phyloP scores from a whole-genome alignment of 2,888 invertebrate genomes.

The Tenthredo scrophulariae region DNA sequence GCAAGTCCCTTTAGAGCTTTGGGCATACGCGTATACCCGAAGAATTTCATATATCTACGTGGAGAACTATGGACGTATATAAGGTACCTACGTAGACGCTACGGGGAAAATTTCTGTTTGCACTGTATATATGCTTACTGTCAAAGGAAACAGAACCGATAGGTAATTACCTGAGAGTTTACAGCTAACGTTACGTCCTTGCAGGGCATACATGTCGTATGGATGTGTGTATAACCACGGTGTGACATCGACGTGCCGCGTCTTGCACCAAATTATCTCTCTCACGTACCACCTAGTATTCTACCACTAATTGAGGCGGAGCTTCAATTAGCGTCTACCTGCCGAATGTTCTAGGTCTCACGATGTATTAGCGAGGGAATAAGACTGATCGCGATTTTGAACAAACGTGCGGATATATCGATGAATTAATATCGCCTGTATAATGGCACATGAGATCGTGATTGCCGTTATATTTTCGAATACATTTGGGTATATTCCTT shows the following conservation, averaged over 20 bases:
- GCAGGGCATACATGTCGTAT: not conserved
- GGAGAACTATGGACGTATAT: not conserved
- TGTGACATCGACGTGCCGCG: slow-evolving; percentile 1
- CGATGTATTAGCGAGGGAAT: not conserved
- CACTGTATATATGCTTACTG: not conserved
- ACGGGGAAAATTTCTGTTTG: not conserved
- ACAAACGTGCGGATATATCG: not conserved
- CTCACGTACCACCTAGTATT: slow-evolving; percentile 15
- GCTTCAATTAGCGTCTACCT: slow-evolving; percentile 37
- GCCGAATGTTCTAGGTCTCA: not conserved
- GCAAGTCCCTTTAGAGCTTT: slow-evolving; percentile 9
- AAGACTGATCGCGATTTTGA: not conserved
- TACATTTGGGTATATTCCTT: no score
- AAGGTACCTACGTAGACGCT: not conserved
- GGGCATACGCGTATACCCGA: not conserved
- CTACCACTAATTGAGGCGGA: slow-evolving; percentile 34
- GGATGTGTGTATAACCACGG: not conserved
- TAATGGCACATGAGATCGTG: no score
- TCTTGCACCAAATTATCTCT: slow-evolving; percentile 37
- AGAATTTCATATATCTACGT: no score
- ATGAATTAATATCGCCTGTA: no score
- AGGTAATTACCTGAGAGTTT: slow-evolving; percentile 26
- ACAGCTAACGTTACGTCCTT: not conserved
- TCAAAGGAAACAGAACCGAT: slow-evolving; percentile 22
- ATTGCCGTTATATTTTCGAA: no score